phyloP scores from a whole-genome alignment of 2,113 vertebrate species.

The Lonchura striata region DNA sequence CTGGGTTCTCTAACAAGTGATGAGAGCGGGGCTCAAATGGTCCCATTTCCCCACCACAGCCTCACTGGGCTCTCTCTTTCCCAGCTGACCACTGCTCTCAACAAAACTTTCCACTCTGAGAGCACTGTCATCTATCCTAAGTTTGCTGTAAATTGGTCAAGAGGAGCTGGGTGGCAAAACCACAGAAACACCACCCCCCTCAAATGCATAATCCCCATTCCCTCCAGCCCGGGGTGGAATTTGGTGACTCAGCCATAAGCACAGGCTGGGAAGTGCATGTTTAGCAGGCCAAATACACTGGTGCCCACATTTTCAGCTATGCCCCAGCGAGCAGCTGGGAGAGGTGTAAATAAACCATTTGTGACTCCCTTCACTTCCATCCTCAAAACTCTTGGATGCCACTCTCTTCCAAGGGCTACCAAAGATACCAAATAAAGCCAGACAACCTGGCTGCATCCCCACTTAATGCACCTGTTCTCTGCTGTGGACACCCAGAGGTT shows the following conservation, averaged over 20 bases:
- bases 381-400: background rate
- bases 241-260: background rate
- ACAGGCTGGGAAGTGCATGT: background rate
- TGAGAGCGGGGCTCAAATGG: background rate
- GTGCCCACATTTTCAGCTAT: rapidly evolving
- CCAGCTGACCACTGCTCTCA: background rate
- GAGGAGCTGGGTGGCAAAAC: background rate
- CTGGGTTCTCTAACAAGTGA: background rate
- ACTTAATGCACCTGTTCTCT: background rate
- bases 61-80: background rate
- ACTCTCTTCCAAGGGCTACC: background rate
- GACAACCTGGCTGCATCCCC: background rate
- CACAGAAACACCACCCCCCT: background rate
- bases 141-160: background rate
- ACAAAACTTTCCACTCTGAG: background rate
- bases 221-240: background rate
- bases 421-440: background rate
- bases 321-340: background rate
- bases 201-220: background rate
- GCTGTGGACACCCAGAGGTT: background rate
- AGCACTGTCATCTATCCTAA: background rate
- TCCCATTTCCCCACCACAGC: background rate
- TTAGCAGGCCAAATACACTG: background rate
- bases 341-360: background rate
- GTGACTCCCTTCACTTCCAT: background rate